Evolutionary conservation across 1,140 invertebrate genomes (phyloP), one percentile per base, ranked within the genome.

Genomic region (Drosophila sproati): DNA sequence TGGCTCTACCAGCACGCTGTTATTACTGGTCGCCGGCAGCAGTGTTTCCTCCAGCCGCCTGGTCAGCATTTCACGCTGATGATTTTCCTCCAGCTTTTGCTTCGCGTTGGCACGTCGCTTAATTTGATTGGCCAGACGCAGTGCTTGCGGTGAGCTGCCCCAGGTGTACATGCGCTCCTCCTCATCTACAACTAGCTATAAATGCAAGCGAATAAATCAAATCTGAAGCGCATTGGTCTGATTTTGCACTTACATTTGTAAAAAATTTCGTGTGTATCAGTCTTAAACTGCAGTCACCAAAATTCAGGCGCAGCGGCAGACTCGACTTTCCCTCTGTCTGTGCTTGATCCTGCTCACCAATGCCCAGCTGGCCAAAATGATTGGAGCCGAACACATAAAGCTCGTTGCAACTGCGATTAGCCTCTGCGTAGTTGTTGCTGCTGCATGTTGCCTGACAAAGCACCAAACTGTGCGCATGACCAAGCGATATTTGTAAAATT

Each of bases 351-450:
- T 68, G 69, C 7, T 87, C 92, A 12, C 95, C 96, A 52, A 93
- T 93, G 59, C 96, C 96, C 5, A 97, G 93, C 91, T 97, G 96
- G 1, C 96, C 96, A 93, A 97, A 97, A 74, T 95, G 94, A 83
- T 96, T 96, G 64, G 96, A 96, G 32, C 96, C 96, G 93, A 96
- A 97, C 0, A 95, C 94, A 83, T 94, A 97, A 5, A 97, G 94
- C 78, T 95, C 94, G 28, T 91, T 93, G 2, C 94, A 94, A 61
- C 52, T 74, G 66, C 34, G 8, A 60, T 74, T 76, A 80, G 77
- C 80, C 85, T 89, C 85, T 60, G 32, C 47, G 54, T 70, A 54
- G 20, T 62, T 77, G 29, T 50, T 85, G 20, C 35, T 78, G 32
- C 47, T 85, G 20, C 32, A 61, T 20, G 69, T 32, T 5, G 73